These are phyloP conservation scores for Labeo calbasu DNA, from an alignment of 2,797 vertebrate genomes.

Conservation along the genomic window DNA sequence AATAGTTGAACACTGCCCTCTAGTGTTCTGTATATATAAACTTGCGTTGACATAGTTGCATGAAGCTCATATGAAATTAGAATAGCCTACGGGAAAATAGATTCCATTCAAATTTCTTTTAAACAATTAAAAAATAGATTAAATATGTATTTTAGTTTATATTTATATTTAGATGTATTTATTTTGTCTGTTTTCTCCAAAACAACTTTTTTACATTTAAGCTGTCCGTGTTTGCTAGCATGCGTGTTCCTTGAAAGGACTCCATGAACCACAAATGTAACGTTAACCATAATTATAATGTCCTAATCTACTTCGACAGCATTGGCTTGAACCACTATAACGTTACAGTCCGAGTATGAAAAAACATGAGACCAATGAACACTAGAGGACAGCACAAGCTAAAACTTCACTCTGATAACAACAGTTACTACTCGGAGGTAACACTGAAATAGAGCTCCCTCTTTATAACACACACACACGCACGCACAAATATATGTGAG, in stretches of 20 bases:
- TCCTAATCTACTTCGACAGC: not conserved
- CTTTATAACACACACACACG: not conserved
- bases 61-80: not conserved
- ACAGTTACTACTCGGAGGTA: not conserved
- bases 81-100: not conserved
- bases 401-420: not conserved
- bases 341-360: not conserved
- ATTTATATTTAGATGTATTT: not conserved
- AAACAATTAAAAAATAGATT: not conserved
- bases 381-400: constrained; percentile 31
- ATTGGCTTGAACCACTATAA: not conserved
- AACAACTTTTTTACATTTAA: not conserved
- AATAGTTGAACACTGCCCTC: constrained; percentile 22
- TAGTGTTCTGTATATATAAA: constrained; percentile 7
- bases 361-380: not conserved
- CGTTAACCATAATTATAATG: not conserved
- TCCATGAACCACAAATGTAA: not conserved
- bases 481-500: not conserved
- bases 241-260: not conserved
- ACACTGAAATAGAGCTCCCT: not conserved
- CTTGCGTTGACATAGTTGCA: not conserved
- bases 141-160: too few relatives aligned
- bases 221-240: not conserved
- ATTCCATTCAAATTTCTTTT: not conserved
- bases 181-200: not conserved